phyloP scores from a whole-genome alignment of 2,113 vertebrate species.

The Uria aalge region DNA sequence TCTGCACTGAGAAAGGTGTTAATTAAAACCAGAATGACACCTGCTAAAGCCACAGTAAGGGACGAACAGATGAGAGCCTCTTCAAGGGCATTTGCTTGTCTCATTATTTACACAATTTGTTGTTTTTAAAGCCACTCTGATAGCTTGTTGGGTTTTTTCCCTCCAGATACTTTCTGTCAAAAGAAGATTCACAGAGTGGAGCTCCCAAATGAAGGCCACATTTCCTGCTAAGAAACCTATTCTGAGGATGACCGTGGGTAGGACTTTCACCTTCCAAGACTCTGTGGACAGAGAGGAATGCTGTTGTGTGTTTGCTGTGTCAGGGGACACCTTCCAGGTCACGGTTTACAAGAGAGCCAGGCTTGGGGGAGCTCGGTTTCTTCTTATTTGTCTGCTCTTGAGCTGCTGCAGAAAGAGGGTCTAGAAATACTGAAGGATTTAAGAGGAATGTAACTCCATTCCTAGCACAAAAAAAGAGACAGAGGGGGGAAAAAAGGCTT shows the following conservation, averaged over 20 bases:
- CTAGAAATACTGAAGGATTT: not conserved
- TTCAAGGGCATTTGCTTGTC: not conserved
- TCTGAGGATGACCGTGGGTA: not conserved
- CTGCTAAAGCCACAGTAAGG: not conserved
- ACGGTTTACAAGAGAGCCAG: not conserved
- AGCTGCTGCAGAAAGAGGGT: not conserved
- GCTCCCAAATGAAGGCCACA: not conserved
- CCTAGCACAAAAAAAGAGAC: not conserved
- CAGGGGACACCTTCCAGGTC: not conserved
- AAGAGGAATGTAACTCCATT: not conserved
- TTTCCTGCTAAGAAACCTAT: not conserved
- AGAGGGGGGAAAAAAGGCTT: fast-evolving
- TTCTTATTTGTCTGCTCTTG: not conserved
- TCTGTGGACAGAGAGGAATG: not conserved
- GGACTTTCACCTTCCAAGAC: not conserved
- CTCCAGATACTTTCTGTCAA: not conserved
- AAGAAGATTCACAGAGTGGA: not conserved
- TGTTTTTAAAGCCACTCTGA: not conserved
- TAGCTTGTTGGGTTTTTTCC: not conserved
- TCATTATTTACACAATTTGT: not conserved
- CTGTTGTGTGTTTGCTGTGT: not conserved
- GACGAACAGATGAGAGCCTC: not conserved
- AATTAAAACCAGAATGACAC: not conserved
- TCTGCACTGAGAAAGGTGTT: not conserved
- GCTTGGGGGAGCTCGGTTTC: not conserved